These are phyloP conservation scores for Eupeodes latifasciatus DNA, from an alignment of 2,888 invertebrate species.

Conservation along the genomic window DNA sequence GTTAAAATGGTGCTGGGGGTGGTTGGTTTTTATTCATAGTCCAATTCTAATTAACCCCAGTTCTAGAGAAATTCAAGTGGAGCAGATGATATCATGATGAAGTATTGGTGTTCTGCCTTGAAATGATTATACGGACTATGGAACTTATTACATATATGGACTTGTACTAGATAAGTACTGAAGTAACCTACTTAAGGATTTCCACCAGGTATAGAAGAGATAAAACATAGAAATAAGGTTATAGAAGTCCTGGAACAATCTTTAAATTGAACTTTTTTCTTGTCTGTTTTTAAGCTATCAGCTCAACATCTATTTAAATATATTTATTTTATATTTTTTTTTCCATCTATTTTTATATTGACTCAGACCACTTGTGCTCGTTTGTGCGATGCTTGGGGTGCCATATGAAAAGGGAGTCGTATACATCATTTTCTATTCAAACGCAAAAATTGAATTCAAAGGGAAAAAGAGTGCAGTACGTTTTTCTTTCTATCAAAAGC, in stretches of 20 bases:
- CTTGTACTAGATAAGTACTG: neutral
- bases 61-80: conserved; percentile 22
- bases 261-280: neutral
- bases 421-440: neutral
- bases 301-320: neutral
- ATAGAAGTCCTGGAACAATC: too few relatives aligned
- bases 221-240: too few relatives aligned
- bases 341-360: conserved; percentile 32
- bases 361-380: conserved; percentile 65
- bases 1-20: conserved; percentile 7
- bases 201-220: too few relatives aligned
- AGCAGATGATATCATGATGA: neutral
- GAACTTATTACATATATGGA: neutral
- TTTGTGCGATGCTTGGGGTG: conserved; percentile 44
- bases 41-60: conserved; percentile 60
- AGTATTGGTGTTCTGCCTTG: conserved; percentile 3
- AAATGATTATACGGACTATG: neutral
- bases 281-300: neutral
- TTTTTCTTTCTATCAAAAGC: conserved; percentile 15
- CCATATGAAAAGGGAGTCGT: conserved; percentile 8
- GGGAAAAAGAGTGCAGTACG: neutral
- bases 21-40: neutral
- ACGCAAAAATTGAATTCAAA: conserved; percentile 43
- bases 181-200: neutral
- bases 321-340: neutral